Evolutionary conservation across 64 coral and sea anemone genomes (phyloP).

Genomic region (Orbicella faveolata): DNA sequence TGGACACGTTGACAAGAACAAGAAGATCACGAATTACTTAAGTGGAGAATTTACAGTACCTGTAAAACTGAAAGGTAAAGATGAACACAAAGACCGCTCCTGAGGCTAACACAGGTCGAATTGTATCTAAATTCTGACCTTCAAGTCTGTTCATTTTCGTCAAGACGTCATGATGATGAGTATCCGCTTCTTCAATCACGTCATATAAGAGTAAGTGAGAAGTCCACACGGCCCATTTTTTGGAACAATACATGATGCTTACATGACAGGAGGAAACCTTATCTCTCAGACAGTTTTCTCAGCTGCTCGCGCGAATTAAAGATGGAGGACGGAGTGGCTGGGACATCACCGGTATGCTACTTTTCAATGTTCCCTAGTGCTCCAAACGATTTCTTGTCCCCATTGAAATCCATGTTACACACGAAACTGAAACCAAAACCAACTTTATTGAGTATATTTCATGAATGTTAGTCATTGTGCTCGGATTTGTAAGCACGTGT

Average conservation of each 20-base stretch:
- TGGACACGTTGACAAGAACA: neutral
- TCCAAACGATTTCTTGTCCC: neutral
- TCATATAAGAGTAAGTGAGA: neutral
- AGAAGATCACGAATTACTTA: neutral
- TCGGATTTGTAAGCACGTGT: no score
- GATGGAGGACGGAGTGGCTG: neutral
- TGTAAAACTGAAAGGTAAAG: conserved; percentile 69
- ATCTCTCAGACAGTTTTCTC: neutral
- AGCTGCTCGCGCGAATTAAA: neutral
- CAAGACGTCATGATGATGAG: neutral
- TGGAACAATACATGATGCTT: neutral
- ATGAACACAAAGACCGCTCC: conserved; percentile 63
- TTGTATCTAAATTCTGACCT: conserved; percentile 13
- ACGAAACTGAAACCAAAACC: no score
- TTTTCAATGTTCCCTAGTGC: neutral
- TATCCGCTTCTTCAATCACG: neutral
- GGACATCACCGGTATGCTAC: neutral
- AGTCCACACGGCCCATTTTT: neutral
- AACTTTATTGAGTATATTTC: no score
- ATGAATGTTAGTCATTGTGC: no score
- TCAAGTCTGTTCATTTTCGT: conserved; percentile 26
- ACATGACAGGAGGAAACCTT: neutral
- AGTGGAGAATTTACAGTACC: conserved; percentile 10
- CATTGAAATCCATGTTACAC: neutral
- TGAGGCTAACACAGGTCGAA: conserved; percentile 54